Evolutionary conservation across 37 sponge, comb jelly and placozoan genomes (phyloP).

Genomic region (Hormiphora californensis): DNA sequence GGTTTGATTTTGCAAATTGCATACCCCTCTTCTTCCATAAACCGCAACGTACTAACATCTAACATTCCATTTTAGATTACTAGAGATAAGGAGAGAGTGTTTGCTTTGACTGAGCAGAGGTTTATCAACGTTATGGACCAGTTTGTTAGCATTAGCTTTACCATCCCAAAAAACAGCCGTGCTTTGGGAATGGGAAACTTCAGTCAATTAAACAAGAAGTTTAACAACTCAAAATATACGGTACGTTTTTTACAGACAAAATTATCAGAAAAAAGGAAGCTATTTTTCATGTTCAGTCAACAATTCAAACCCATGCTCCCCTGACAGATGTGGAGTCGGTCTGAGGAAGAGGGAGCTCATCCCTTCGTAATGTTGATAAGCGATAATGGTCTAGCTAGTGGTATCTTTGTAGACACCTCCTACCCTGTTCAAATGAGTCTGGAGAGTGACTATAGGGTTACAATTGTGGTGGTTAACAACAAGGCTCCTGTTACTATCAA

Average conservation of each 20-base stretch:
- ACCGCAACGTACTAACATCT: not conserved
- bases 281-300: no score
- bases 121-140: not conserved
- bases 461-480: not conserved
- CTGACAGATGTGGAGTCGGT: not conserved
- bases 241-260: conserved; percentile 17
- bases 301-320: not conserved
- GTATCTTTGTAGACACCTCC: not conserved
- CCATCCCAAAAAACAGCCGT: not conserved
- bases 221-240: not conserved
- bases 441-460: not conserved
- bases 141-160: not conserved
- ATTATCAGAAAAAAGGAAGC: no score
- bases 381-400: not conserved
- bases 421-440: conserved; percentile 11
- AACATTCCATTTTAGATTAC: not conserved
- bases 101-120: not conserved
- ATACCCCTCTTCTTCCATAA: no score
- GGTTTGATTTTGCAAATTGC: no score
- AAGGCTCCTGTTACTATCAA: not conserved
- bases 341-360: conserved; percentile 12
- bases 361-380: not conserved
- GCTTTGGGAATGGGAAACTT: conserved; percentile 25
- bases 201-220: not conserved
- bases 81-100: not conserved